These are phyloP conservation scores for Galeruca laticollis DNA, from an alignment of 2,888 invertebrate genomes.

Conservation along the genomic window DNA sequence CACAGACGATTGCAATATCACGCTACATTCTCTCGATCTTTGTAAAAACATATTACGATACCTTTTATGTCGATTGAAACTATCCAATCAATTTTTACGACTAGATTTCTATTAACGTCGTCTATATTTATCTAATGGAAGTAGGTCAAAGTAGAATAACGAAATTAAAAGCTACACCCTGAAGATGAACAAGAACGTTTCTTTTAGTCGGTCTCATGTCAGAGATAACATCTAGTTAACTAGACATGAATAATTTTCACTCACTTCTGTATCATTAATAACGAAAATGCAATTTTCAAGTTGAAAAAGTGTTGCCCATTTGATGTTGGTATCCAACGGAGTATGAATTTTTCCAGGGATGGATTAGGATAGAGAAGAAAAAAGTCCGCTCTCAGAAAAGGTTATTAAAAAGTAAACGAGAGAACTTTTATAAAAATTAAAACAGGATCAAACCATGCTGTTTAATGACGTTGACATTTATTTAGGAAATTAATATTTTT, in stretches of 20 bases:
- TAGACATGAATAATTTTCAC: constrained; percentile 12
- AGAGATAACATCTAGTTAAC: constrained; percentile 5
- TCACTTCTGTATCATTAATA: constrained; percentile 14
- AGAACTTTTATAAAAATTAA: too few relatives aligned
- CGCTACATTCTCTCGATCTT: not conserved
- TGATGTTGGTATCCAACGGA: constrained; percentile 16
- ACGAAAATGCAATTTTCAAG: constrained; percentile 17
- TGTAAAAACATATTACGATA: not conserved
- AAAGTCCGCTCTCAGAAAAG: not conserved
- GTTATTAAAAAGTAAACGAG: not conserved
- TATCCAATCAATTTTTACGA: not conserved
- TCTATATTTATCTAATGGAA: not conserved
- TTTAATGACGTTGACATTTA: too few relatives aligned
- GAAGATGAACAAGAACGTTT: not conserved
- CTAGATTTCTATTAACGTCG: not conserved
- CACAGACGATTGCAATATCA: too few relatives aligned
- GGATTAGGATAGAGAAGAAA: not conserved
- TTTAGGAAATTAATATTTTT: too few relatives aligned
- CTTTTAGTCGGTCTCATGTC: not conserved
- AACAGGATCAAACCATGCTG: too few relatives aligned
- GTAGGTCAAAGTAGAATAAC: not conserved
- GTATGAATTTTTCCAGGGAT: constrained; percentile 1
- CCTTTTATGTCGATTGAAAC: not conserved
- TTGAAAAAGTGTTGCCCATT: constrained; percentile 20
- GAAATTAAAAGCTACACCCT: not conserved